Evolutionary conservation across 2,797 vertebrate genomes (phyloP).

Genomic region (Sphenodon punctatus): DNA sequence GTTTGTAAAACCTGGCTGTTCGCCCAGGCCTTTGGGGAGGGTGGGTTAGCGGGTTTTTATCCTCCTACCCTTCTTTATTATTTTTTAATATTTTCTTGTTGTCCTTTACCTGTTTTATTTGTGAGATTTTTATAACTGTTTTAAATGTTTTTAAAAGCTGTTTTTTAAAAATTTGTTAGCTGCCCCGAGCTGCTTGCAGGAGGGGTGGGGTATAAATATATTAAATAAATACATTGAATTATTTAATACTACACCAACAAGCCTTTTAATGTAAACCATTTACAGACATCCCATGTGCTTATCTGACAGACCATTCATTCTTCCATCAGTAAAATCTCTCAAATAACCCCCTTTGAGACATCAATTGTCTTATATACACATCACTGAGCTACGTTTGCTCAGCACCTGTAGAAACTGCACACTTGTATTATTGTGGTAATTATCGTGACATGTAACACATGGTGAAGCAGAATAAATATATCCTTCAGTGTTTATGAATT

Average conservation of each 20-base stretch:
- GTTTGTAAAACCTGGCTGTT: too few species aligned
- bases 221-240: too few species aligned
- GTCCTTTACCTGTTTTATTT: too few species aligned
- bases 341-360: constrained; percentile 28
- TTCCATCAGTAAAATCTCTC: constrained; percentile 6
- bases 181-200: too few species aligned
- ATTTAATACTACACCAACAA: constrained; percentile 1
- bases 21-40: too few species aligned
- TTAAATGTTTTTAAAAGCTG: too few species aligned
- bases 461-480: constrained; percentile 38
- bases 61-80: too few species aligned
- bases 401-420: background rate
- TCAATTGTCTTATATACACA: constrained; percentile 10
- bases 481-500: constrained; percentile 31
- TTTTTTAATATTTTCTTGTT: too few species aligned
- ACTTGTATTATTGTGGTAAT: constrained; percentile 33
- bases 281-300: background rate
- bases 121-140: too few species aligned
- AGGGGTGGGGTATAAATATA: too few species aligned
- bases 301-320: background rate
- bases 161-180: too few species aligned
- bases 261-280: constrained; percentile 8
- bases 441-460: constrained; percentile 16
- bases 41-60: too few species aligned
- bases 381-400: background rate